Evolutionary conservation across 2,797 vertebrate genomes (phyloP), one percentile per base, ranked within the genome.

Genomic region (Myioborus melanocephalus): DNA sequence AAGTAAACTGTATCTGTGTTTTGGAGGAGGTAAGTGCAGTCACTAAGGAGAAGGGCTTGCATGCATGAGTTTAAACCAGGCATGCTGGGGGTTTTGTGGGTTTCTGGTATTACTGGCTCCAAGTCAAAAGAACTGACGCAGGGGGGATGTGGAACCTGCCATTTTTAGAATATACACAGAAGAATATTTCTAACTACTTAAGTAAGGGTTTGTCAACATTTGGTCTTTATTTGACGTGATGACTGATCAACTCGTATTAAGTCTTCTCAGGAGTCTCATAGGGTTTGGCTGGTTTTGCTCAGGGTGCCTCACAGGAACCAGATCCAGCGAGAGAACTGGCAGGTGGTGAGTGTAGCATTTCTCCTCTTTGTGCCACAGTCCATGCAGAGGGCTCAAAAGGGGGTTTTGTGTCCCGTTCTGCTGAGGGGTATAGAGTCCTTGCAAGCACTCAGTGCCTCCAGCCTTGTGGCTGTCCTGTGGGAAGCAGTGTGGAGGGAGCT

Each of bases 401-500:
- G 28, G 8, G 17, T 28, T 72, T 35, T 15, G 1, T 3, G 8
- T 43, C 26, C 44, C 46, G 37, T 14, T 59, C 23, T 47, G 28
- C n/a, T 32, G 21, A 2, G 0, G 46, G 27, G 7, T 22, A 14
- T 0, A 0, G 22, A 21, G 9, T n/a, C 17, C 57, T 80, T 65
- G 60, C 22, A 39, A 17, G 61, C 10, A 6, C 14, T 34, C 12
- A 0, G 20, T 12, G 6, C 46, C 50, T 41, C 43, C 71, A 27
- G 59, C 15, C 34, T 30, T 6, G 24, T 32, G 59, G 26, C 41
- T 3, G 6, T 49, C 27, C 87, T 44, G 37, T 0, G 2, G 76
- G 34, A 22, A 0, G 4, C 4, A 7, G 32, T 3, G 0, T 0
- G 0, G 21, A 56, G 34, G 60, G 60, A 93, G 24, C 32, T 50